phyloP scores from a whole-genome alignment of 2,888 invertebrate genomes.

The Drosophila melanocephala region DNA sequence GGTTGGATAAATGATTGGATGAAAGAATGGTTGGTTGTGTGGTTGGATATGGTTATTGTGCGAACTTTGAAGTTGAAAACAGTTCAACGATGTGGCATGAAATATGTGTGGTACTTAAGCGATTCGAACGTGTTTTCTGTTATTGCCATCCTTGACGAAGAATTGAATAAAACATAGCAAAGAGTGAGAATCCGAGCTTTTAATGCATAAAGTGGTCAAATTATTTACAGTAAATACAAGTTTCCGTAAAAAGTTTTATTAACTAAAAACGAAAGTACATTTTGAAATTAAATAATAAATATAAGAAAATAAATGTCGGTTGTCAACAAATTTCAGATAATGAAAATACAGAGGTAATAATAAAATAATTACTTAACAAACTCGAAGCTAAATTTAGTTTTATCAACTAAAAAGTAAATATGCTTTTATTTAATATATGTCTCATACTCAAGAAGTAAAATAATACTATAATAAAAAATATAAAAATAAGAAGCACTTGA shows the following conservation, averaged over 20 bases:
- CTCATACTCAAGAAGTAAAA: too few relatives aligned
- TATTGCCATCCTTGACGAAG: neutral
- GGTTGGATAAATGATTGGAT: conserved; percentile 13
- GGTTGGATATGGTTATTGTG: conserved; percentile 11
- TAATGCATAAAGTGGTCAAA: neutral
- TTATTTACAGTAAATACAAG: neutral
- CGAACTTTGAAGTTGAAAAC: conserved; percentile 2
- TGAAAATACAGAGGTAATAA: neutral
- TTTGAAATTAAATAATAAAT: neutral
- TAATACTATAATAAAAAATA: neutral
- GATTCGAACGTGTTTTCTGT: neutral
- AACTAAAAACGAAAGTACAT: neutral
- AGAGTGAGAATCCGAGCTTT: neutral
- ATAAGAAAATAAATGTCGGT: neutral
- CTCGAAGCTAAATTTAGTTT: neutral
- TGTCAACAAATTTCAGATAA: too few relatives aligned
- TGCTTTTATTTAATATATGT: neutral
- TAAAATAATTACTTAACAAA: neutral
- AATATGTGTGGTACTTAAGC: neutral
- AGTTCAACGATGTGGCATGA: neutral
- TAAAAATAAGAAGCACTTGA: neutral
- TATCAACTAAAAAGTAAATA: neutral
- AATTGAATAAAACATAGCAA: neutral
- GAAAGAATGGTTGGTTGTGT: neutral
- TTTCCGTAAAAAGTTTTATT: neutral